Evolutionary conservation across 2,888 invertebrate genomes (phyloP).

Genomic region (Galeruca laticollis): DNA sequence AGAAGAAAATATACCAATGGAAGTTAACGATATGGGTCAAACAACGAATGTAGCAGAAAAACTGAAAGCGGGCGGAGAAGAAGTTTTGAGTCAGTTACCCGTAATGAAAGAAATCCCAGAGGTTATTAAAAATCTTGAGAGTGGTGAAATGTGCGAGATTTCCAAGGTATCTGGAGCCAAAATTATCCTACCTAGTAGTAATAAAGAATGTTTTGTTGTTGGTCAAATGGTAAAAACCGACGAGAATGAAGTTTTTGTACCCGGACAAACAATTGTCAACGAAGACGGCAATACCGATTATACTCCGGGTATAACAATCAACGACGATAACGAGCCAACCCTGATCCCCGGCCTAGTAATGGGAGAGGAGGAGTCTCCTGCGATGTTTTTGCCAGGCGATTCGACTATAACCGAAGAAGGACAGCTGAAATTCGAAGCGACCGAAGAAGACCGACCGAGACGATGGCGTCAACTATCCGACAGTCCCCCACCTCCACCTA

Average conservation of each 20-base stretch:
- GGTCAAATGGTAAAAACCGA: conserved; percentile 81
- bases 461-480: conserved; percentile 49
- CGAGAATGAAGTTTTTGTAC: conserved; percentile 65
- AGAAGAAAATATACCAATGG: conserved; percentile 66
- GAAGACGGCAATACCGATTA: conserved; percentile 79
- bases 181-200: conserved; percentile 67
- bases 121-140: conserved; percentile 73
- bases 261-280: conserved; percentile 80
- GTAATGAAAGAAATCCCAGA: conserved; percentile 73
- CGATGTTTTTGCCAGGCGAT: conserved; percentile 63
- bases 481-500: conserved; percentile 51
- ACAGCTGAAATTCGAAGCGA: conserved; percentile 62
- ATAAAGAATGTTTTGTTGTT: conserved; percentile 80
- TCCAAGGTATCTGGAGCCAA: conserved; percentile 75
- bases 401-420: conserved; percentile 63
- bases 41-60: conserved; percentile 73
- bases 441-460: conserved; percentile 58
- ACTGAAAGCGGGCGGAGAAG: conserved; percentile 68
- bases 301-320: conserved; percentile 83
- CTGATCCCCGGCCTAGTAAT: conserved; percentile 85
- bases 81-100: conserved; percentile 72
- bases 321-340: conserved; percentile 80
- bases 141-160: conserved; percentile 71
- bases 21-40: conserved; percentile 70
- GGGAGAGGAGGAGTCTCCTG: conserved; percentile 65